These are phyloP conservation scores for Lycaena phlaeas DNA, from an alignment of 2,888 invertebrate genomes.

Conservation along the genomic window DNA sequence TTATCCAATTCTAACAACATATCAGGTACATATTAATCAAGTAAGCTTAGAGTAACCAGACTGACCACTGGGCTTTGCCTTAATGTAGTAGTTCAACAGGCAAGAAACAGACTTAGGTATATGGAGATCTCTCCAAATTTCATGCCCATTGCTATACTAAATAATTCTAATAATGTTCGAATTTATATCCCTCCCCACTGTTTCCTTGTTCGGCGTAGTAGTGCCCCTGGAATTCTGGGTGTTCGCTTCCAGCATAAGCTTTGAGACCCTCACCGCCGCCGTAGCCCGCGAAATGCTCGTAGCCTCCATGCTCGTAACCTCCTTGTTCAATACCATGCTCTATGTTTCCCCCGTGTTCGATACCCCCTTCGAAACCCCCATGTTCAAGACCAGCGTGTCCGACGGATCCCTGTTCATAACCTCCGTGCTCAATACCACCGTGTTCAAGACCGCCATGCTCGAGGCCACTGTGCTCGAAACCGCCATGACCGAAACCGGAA, in stretches of 20 bases:
- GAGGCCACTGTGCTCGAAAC: too few species aligned
- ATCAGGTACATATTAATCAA: slow-evolving; percentile 56
- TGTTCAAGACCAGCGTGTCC: slow-evolving; percentile 30
- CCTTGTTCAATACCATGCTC: slow-evolving; percentile 30
- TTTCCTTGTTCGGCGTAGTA: slow-evolving; percentile 45
- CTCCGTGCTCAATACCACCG: too few species aligned
- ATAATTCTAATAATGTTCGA: slow-evolving; percentile 52
- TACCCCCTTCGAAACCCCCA: slow-evolving; percentile 19
- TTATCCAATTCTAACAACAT: slow-evolving; percentile 41
- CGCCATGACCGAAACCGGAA: slow-evolving; percentile 31
- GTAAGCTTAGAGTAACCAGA: slow-evolving; percentile 26
- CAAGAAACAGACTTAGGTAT: slow-evolving; percentile 34
- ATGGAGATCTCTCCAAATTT: slow-evolving; percentile 29
- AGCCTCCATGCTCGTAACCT: slow-evolving; percentile 21
- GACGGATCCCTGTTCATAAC: slow-evolving; percentile 30
- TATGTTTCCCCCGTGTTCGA: slow-evolving; percentile 21
- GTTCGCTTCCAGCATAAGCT: slow-evolving; percentile 44
- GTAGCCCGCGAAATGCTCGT: slow-evolving; percentile 31
- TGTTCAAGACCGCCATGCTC: too few species aligned
- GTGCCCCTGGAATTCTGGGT: slow-evolving; percentile 43
- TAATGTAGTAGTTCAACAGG: slow-evolving; percentile 33
- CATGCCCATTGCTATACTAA: slow-evolving; percentile 32
- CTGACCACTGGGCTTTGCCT: slow-evolving; percentile 13
- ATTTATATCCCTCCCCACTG: slow-evolving; percentile 53
- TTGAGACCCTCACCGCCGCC: slow-evolving; percentile 50